These are phyloP conservation scores for Poeciliopsis occidentalis DNA, from an alignment of 2,113 vertebrate genomes.

Conservation along the genomic window DNA sequence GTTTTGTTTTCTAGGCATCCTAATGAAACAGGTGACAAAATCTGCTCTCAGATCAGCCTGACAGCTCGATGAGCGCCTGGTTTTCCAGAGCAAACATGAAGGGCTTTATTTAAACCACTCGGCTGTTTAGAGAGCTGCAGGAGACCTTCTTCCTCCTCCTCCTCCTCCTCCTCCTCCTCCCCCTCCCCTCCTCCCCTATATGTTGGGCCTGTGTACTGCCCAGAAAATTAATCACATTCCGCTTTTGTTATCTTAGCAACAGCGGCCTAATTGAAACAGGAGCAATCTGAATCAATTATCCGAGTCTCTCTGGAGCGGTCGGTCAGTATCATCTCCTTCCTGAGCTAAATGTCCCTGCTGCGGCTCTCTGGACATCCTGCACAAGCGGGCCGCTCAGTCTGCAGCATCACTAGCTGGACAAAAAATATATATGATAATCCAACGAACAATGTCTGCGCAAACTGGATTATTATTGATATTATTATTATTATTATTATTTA, in stretches of 20 bases:
- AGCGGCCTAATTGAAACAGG: constrained; percentile 35
- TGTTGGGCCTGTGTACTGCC: constrained; percentile 42
- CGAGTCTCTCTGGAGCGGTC: constrained; percentile 15
- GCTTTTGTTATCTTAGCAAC: constrained; percentile 41
- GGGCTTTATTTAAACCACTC: constrained; percentile 19
- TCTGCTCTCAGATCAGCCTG: background rate
- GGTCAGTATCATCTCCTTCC: constrained; percentile 9
- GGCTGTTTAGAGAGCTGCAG: constrained; percentile 17
- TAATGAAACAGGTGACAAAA: constrained; percentile 29
- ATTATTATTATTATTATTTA: too few species aligned
- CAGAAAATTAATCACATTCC: constrained; percentile 17
- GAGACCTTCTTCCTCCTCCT: background rate
- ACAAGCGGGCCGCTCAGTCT: constrained; percentile 37
- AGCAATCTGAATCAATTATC: constrained; percentile 42
- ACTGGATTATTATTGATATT: background rate
- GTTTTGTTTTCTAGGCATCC: constrained; percentile 28
- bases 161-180: background rate
- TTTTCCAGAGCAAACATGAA: too few species aligned
- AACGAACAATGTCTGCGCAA: background rate
- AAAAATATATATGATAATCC: too few species aligned
- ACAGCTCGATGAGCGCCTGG: background rate
- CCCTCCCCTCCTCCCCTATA: background rate
- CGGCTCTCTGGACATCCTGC: constrained; percentile 51
- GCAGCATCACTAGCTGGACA: constrained; percentile 23
- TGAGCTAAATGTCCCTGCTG: constrained; percentile 59